Base-by-base conservation (phyloP, 2,888 invertebrate species). In the Cephus rjabovi region DNA sequence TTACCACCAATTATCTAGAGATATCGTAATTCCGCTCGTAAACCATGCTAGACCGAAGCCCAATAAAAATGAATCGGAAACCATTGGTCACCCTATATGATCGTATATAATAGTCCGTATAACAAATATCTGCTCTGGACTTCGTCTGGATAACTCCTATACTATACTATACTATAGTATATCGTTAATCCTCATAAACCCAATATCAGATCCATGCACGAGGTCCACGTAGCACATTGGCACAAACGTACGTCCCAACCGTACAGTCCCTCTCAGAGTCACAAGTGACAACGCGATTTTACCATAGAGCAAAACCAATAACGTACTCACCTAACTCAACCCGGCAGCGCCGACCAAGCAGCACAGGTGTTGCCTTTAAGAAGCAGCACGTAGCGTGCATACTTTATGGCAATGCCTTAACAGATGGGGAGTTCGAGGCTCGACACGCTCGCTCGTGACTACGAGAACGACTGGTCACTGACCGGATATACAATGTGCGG, bases 401-500 rank as follows among this genome's bases (percentile, higher is more conserved):
- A 71, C 33, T 71, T 71, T 71, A 71, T 12, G 23, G 56, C 56
- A 56, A 56, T 56, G 23, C 56, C 56, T 56, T 56, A 56, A 56
- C 56, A 56, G 56, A 56, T 56, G 56, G 56, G 56, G 56, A 71
- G 34, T 71, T 34, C 33, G 71, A 33, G 71, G 6, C 31, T 71
- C 31, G 56, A 56, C 56, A 56, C 71, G 71, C 71, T 71, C 71
- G 31, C 71, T 71, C 71, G 33, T 34, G 71, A 71, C 56, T 56
- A 23, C 71, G 71, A 12, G 71, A 71, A 33, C 71, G 71, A 34
- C 71, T 34, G 71, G 34, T 31, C 71, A 31, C 74, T 79, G 76
- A 80, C 84, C 83, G 84, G 84, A 84, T 82, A 81, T 83, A 79
- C 80, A 79, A 73, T 75, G 76, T 79, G 71, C 33, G 35, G 35